phyloP scores from a whole-genome alignment of 2,888 invertebrate species.

The Carabus problematicus region DNA sequence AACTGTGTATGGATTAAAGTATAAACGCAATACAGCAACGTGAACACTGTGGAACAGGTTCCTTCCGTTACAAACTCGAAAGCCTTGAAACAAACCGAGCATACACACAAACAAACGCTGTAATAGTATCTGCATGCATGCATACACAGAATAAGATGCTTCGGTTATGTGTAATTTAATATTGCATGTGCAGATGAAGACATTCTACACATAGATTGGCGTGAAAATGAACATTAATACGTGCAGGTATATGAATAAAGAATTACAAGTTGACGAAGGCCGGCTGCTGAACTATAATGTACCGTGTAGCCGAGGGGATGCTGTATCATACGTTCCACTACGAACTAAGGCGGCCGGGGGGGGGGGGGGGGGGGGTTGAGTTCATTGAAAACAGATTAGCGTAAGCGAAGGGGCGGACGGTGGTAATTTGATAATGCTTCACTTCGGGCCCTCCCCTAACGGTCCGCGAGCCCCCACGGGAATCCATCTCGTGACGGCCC shows the following conservation, averaged over 20 bases:
- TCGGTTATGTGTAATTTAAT: no score
- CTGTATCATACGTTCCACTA: conserved; percentile 10
- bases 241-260: background rate
- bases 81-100: no score
- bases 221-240: background rate
- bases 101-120: no score
- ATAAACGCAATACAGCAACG: background rate
- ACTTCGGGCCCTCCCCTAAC: conserved; percentile 49
- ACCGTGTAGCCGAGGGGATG: background rate
- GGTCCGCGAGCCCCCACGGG: conserved; percentile 47
- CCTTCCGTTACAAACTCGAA: no score
- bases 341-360: conserved; percentile 34
- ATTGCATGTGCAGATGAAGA: background rate
- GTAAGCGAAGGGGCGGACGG: conserved; percentile 57
- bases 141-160: no score
- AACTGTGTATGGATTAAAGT: conserved; percentile 33
- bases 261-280: background rate
- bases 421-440: conserved; percentile 63
- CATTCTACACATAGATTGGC: background rate
- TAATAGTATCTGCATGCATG: no score
- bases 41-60: background rate
- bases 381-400: conserved; percentile 62
- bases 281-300: background rate
- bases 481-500: conserved; percentile 52
- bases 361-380: conserved; percentile 45